Evolutionary conservation across 2,888 invertebrate species (phyloP).

Genomic region (Nasonia oneida): DNA sequence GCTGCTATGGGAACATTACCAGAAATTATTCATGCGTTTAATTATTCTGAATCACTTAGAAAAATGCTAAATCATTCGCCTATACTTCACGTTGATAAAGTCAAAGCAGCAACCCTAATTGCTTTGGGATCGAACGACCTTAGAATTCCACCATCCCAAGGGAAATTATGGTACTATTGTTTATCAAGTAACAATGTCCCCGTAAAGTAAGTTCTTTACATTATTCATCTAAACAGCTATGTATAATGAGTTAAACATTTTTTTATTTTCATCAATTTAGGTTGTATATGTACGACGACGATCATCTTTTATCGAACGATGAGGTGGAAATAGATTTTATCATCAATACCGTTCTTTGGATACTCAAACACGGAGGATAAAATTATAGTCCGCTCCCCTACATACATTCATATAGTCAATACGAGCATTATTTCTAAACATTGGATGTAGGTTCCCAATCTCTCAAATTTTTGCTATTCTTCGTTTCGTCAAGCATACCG

Average conservation of each 20-base stretch:
- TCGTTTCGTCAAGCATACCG: neutral
- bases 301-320: conserved; percentile 85
- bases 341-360: conserved; percentile 88
- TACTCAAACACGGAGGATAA: conserved; percentile 80
- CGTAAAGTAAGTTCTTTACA: neutral
- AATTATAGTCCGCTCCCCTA: neutral
- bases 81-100: conserved; percentile 84
- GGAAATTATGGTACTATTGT: conserved; percentile 85
- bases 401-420: no score
- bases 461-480: no score
- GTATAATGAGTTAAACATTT: neutral
- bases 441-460: no score
- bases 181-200: conserved; percentile 54
- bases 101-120: conserved; percentile 88
- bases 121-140: conserved; percentile 90
- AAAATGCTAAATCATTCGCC: conserved; percentile 87
- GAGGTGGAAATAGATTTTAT: conserved; percentile 87
- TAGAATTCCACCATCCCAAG: conserved; percentile 89
- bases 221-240: neutral
- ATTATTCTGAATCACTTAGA: conserved; percentile 78
- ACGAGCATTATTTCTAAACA: no score
- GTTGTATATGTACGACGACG: conserved; percentile 88
- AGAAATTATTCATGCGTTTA: conserved; percentile 79
- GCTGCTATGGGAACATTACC: conserved; percentile 81
- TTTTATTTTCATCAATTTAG: conserved; percentile 77